These are phyloP conservation scores for Augochlorella aurata DNA, from an alignment of 2,888 invertebrate genomes.

Conservation along the genomic window DNA sequence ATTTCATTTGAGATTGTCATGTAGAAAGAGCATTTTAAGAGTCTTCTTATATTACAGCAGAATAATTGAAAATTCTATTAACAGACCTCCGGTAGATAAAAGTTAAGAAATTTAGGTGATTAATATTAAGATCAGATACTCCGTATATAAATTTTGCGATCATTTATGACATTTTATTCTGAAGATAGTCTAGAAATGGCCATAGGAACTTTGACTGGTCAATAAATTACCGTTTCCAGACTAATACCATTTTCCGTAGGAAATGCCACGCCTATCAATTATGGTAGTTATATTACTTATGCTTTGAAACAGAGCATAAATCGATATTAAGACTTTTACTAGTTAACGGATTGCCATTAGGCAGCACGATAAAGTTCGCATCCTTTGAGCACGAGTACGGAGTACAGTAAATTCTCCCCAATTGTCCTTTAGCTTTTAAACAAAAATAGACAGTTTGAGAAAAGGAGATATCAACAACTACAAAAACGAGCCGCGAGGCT, in stretches of 20 bases:
- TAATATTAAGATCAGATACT: background rate
- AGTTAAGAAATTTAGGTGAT: background rate
- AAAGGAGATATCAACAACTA: too few species aligned
- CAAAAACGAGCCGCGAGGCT: too few species aligned
- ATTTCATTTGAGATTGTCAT: too few species aligned
- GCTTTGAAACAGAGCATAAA: background rate
- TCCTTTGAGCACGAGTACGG: too few species aligned
- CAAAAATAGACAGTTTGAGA: too few species aligned
- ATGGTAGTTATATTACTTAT: background rate
- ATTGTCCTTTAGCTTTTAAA: too few species aligned
- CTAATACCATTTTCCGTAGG: background rate
- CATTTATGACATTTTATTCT: background rate
- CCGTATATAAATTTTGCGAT: background rate
- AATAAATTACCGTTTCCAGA: background rate
- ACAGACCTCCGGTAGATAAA: too few species aligned
- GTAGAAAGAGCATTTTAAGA: too few species aligned
- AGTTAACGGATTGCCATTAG: background rate
- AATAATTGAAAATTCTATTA: too few species aligned
- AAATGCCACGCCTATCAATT: background rate
- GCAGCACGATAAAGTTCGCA: background rate
- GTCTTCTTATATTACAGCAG: too few species aligned
- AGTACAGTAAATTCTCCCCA: too few species aligned
- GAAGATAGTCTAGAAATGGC: background rate
- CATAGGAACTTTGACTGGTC: background rate
- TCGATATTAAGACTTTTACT: background rate